Base-by-base conservation (phyloP, 2,888 invertebrate species). In the Poecilobothrus nobilitatus region DNA sequence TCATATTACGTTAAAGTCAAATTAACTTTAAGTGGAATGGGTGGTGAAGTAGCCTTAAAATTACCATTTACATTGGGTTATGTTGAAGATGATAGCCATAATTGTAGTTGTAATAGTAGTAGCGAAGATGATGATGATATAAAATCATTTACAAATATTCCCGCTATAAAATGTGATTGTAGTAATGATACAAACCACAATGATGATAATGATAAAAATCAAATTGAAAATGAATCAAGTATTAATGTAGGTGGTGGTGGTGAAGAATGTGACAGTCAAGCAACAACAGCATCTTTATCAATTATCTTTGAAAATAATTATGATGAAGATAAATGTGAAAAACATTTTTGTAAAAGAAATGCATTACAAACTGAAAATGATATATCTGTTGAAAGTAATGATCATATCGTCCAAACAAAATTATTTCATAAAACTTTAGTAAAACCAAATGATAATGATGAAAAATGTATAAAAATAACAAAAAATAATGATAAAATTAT, bases 1-100 rank as follows among this genome's bases (percentile, higher is more conserved):
- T 91, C 91, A 0, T 93, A 93, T 79, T 92, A 92, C 79, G 91
- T 92, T 27, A 92, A 92, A 86, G 88, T 92, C 0, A 92, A 91
- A 79, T 83, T 91, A 1, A 83, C 89, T 9, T 85, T 91, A 62
- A 91, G 91, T 70, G 87, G 89, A 0, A 89, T 92, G 85, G 90
- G 91, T 0, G 91, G 91, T 12, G 89, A 89, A 70, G 83, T 91
- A 3, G 88, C 89, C 1, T 81, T 91, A 1, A 91, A 91, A 78
- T 81, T 92, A 44, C 91, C 91, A 0, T 92, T 92, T 78, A 88
- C 87, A 0, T 81, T 92, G 22, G 90, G 90, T 80, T 91, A 91
- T 79, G 71, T 75, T 12, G 75, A 73, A 65, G 72, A 73, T 9
- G 44, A 65, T 7, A 67, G 37, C 4, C 1, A 62, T 15, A 67